Conservation (phyloP, 1,140 invertebrate species). For the Zaprionus inermis region DNA sequence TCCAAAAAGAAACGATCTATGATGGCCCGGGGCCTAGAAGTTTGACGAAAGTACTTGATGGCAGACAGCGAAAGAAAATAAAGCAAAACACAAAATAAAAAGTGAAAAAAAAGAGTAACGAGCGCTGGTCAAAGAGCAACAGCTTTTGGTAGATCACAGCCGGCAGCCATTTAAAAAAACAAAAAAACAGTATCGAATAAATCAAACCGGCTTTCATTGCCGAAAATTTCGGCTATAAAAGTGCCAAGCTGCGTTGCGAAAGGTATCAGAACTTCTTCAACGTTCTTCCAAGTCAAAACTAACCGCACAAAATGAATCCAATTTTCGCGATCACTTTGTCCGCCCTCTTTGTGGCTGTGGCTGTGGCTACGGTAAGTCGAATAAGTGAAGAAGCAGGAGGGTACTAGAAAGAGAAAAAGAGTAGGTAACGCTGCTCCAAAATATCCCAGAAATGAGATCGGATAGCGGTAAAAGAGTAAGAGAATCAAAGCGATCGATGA, state of each 20-base stretch:
- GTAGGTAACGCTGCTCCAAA: neutral
- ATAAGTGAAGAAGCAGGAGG: neutral
- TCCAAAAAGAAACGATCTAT: slow-evolving; percentile 48
- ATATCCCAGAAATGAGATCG: no score
- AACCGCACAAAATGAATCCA: slow-evolving; percentile 58
- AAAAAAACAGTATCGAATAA: slow-evolving; percentile 21
- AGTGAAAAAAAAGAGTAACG: slow-evolving; percentile 13
- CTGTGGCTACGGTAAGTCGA: slow-evolving; percentile 60
- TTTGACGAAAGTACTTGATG: slow-evolving; percentile 66
- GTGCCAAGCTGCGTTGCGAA: neutral
- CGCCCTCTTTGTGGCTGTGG: slow-evolving; percentile 60
- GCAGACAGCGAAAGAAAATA: slow-evolving; percentile 22
- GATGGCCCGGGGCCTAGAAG: slow-evolving; percentile 45
- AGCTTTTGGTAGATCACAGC: slow-evolving; percentile 62
- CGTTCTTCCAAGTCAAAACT: slow-evolving; percentile 58
- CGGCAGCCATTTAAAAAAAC: slow-evolving; percentile 36
- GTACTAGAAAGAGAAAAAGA: neutral
- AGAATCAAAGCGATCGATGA: no score
- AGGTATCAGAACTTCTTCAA: slow-evolving; percentile 59
- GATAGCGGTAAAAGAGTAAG: no score
- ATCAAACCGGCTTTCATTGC: slow-evolving; percentile 62
- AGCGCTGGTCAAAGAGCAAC: slow-evolving; percentile 44
- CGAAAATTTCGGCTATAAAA: slow-evolving; percentile 57
- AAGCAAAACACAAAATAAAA: slow-evolving; percentile 6
- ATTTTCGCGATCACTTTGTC: slow-evolving; percentile 63